Evolutionary conservation across 1,140 invertebrate genomes (phyloP).

Genomic region (Nasonia longicornis): DNA sequence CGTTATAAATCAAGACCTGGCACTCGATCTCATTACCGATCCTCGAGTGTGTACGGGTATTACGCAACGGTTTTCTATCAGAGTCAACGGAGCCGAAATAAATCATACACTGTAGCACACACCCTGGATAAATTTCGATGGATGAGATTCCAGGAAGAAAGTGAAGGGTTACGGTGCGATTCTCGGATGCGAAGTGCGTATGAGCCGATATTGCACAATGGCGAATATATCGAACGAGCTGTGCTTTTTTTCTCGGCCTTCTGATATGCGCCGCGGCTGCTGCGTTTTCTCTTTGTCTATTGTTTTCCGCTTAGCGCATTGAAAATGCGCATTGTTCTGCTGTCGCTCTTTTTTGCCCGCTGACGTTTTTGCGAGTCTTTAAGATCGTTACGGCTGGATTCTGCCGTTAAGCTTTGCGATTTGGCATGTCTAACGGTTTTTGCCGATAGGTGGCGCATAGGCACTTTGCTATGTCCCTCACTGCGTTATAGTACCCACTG

Average conservation of each 20-base stretch:
- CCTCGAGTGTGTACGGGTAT: neutral
- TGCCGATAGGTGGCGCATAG: too few species aligned
- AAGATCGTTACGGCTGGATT: neutral
- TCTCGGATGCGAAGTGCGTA: neutral
- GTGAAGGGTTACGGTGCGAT: neutral
- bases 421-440: neutral
- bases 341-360: neutral
- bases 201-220: slow-evolving; percentile 9
- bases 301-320: slow-evolving; percentile 16
- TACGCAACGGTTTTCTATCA: neutral
- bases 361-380: neutral
- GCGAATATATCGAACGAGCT: neutral
- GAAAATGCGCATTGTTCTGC: slow-evolving; percentile 9
- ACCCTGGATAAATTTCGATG: neutral
- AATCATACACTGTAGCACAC: neutral
- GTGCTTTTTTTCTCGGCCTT: neutral
- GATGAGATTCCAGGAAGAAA: neutral
- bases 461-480: too few species aligned
- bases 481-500: too few species aligned
- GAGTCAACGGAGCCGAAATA: neutral
- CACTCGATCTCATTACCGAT: neutral
- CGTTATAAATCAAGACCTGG: neutral
- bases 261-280: neutral
- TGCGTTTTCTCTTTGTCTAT: slow-evolving; percentile 22
- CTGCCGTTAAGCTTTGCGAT: neutral